These are phyloP conservation scores for Brachyptera risi DNA, from an alignment of 2,888 invertebrate species.

Conservation along the genomic window DNA sequence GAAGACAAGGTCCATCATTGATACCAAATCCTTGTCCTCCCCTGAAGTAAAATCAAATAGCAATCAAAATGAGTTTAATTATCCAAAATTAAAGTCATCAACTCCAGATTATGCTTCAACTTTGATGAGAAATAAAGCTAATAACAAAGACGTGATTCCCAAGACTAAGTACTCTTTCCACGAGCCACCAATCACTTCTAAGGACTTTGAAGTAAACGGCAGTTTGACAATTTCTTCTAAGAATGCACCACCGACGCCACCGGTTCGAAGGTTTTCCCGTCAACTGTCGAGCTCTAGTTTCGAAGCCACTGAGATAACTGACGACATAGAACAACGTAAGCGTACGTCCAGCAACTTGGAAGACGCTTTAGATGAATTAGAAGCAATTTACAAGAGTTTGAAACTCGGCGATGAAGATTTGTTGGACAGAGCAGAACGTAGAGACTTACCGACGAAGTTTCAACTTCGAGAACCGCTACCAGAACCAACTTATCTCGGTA, in stretches of 20 bases:
- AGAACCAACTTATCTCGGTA: slow-evolving; percentile 33
- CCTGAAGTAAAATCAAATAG: not conserved
- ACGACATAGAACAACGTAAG: slow-evolving; percentile 31
- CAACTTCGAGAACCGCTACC: slow-evolving; percentile 48
- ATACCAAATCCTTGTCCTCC: too few species aligned
- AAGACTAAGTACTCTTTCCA: too few species aligned
- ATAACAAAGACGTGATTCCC: too few species aligned
- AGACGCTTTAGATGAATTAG: slow-evolving; percentile 83
- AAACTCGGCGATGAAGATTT: slow-evolving; percentile 80
- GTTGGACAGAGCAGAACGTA: slow-evolving; percentile 71
- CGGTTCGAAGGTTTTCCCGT: slow-evolving; percentile 40
- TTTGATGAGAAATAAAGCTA: too few species aligned
- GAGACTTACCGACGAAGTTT: slow-evolving; percentile 51
- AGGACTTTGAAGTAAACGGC: slow-evolving; percentile 2
- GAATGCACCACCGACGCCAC: slow-evolving; percentile 38
- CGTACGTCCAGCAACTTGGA: slow-evolving; percentile 72
- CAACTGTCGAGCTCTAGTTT: slow-evolving; percentile 35
- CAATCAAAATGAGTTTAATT: too few species aligned
- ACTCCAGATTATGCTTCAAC: too few species aligned
- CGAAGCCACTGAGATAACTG: slow-evolving; percentile 40
- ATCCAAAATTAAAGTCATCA: too few species aligned
- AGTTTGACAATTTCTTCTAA: not conserved
- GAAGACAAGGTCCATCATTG: too few species aligned
- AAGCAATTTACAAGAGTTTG: slow-evolving; percentile 86
- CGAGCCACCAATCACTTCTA: too few species aligned